phyloP scores from a whole-genome alignment of 2,888 invertebrate genomes.

The Taphrorychus bicolor region DNA sequence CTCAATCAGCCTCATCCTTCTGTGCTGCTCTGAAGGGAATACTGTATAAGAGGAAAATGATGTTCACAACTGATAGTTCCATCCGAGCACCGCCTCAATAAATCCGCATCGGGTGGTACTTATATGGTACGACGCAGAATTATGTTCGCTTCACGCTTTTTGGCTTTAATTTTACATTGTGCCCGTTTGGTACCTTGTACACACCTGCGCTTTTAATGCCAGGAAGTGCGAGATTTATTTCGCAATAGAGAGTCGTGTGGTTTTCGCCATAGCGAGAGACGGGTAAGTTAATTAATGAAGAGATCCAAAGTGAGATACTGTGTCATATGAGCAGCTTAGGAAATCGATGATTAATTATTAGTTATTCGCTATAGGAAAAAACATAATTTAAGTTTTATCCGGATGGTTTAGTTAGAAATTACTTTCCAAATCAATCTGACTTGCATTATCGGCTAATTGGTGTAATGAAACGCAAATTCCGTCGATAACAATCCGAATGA shows the following conservation, averaged over 20 bases:
- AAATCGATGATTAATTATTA: background rate
- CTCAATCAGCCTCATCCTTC: background rate
- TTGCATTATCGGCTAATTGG: background rate
- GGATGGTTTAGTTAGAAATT: no score
- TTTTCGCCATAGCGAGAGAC: no score
- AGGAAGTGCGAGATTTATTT: constrained; percentile 24
- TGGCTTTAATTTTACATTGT: constrained; percentile 25
- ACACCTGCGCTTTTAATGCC: constrained; percentile 22
- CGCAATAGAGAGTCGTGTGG: no score
- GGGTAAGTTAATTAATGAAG: background rate
- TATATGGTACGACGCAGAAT: constrained; percentile 22
- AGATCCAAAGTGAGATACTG: background rate
- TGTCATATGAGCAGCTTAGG: background rate
- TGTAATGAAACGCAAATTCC: background rate
- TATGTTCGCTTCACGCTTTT: constrained; percentile 29
- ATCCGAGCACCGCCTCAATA: constrained; percentile 20
- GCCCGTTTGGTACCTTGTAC: constrained; percentile 21
- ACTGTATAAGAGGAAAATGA: no score
- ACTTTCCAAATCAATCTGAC: no score
- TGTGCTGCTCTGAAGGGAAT: no score
- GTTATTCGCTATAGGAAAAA: no score
- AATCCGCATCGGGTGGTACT: constrained; percentile 24
- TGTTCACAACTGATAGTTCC: constrained; percentile 21
- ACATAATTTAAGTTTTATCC: no score
- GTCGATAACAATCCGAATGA: background rate